phyloP scores from a whole-genome alignment of 2,113 vertebrate genomes.

The Ursus arctos region DNA sequence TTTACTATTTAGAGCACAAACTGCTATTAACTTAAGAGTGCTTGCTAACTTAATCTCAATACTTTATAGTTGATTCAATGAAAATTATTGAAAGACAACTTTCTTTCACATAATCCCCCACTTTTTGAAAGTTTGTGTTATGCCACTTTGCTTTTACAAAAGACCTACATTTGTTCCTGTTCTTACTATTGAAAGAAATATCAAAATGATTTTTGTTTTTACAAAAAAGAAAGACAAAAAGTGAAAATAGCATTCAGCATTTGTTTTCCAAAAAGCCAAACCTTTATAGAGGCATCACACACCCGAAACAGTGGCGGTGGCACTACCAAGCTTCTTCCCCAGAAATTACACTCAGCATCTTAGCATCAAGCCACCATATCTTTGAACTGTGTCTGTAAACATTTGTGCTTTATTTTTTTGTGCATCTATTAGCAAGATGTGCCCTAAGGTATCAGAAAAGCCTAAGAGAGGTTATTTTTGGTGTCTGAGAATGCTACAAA shows the following conservation, averaged over 20 bases:
- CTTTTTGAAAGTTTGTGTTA: not conserved
- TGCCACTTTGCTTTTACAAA: not conserved
- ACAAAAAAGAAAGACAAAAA: not conserved
- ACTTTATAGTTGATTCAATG: not conserved
- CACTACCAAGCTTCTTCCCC: not conserved
- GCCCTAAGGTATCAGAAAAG: not conserved
- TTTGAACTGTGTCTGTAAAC: not conserved
- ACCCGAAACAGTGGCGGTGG: not conserved
- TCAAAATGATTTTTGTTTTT: not conserved
- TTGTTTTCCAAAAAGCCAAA: not conserved
- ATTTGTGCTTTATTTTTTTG: not conserved
- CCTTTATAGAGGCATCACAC: too few species aligned
- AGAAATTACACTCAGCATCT: not conserved
- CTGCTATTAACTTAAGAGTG: not conserved
- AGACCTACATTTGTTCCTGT: not conserved
- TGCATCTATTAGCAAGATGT: not conserved
- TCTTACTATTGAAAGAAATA: not conserved
- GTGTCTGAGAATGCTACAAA: not conserved
- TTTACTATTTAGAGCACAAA: not conserved
- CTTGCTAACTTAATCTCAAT: constrained; percentile 32
- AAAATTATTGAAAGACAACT: constrained; percentile 42
- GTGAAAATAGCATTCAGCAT: not conserved
- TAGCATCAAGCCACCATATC: not conserved
- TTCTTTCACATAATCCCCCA: not conserved
- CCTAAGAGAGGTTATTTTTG: not conserved